Evolutionary conservation across 1,140 invertebrate species (phyloP), one percentile per base, ranked within the genome.

Genomic region (Micrasema minimum): DNA sequence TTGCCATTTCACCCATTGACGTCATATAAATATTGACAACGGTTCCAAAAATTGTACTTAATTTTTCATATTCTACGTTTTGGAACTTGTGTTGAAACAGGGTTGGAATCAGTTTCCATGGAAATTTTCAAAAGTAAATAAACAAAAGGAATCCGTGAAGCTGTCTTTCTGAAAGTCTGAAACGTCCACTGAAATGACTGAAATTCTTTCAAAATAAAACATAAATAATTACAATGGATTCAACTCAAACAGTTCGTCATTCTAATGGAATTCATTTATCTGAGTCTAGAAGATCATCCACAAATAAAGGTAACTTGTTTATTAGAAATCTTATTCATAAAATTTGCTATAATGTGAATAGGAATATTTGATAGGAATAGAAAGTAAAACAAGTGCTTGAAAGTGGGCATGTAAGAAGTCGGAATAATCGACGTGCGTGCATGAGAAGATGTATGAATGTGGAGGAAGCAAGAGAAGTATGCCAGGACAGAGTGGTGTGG

Each of bases 211-310:
- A 7, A 31, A 31, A 31, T 31, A 31, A 7, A 31, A 31, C 7
- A 31, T 7, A 31, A 31, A n/a, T 41, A 23, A 26, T 64, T 64
- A 41, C 16, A 3, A 75, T 75, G 73, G 73, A 71, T 37, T 46
- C 69, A 20, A 26, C 14, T 41, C 59, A 75, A 66, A n/a, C 14
- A 2, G 55, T 45, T 57, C 69, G 61, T 12, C 65, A 69, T 53
- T 71, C 73, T 22, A 75, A 75, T 70, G 74, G 74, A 46, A 31
- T 69, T 5, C 70, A 71, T 11, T 48, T 65, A 45, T 23, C 74
- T 16, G 55, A 64, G 23, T 69, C 74, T 10, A 57, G 74, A 43
- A 72, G 70, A 72, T 69, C 70, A 4, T 75, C 74, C n/a, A 38
- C 45, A 61, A 66, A 65, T 50, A 69, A 69, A 48, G 26, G 26